phyloP scores from a whole-genome alignment of 2,888 invertebrate genomes.

The Pecten maximus region DNA sequence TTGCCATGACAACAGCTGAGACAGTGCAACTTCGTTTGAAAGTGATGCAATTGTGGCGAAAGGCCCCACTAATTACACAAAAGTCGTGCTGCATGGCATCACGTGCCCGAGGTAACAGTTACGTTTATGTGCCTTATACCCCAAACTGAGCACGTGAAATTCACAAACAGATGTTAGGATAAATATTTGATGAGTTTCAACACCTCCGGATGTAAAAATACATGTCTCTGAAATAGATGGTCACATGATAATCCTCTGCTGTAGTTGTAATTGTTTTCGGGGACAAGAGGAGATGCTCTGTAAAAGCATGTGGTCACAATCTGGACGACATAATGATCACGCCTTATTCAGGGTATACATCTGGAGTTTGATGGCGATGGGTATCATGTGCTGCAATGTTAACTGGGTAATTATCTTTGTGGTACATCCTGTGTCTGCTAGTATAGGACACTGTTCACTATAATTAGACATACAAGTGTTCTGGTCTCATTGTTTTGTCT shows the following conservation, averaged over 20 bases:
- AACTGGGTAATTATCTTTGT: conserved; percentile 13
- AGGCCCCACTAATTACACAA: not conserved
- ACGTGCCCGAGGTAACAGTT: not conserved
- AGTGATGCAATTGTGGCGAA: not conserved
- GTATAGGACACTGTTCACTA: not conserved
- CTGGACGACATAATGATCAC: not conserved
- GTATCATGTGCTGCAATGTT: conserved; percentile 10
- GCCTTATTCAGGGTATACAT: not conserved
- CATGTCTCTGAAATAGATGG: not conserved
- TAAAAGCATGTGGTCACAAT: conserved; percentile 14
- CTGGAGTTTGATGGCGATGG: not conserved
- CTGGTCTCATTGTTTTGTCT: conserved; percentile 6
- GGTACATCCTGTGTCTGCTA: not conserved
- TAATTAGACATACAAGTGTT: not conserved
- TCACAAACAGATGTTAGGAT: conserved; percentile 17
- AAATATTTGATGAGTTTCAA: conserved; percentile 13
- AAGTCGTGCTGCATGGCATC: not conserved
- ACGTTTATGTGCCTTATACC: not conserved
- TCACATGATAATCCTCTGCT: not conserved
- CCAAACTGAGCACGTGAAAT: not conserved
- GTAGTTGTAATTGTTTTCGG: not conserved
- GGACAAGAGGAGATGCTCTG: not conserved
- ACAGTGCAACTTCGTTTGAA: not conserved
- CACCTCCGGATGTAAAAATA: conserved; percentile 28
- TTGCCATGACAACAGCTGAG: not conserved